These are phyloP conservation scores for Reinhardtius hippoglossoides DNA, from an alignment of 2,113 vertebrate species.

Conservation along the genomic window DNA sequence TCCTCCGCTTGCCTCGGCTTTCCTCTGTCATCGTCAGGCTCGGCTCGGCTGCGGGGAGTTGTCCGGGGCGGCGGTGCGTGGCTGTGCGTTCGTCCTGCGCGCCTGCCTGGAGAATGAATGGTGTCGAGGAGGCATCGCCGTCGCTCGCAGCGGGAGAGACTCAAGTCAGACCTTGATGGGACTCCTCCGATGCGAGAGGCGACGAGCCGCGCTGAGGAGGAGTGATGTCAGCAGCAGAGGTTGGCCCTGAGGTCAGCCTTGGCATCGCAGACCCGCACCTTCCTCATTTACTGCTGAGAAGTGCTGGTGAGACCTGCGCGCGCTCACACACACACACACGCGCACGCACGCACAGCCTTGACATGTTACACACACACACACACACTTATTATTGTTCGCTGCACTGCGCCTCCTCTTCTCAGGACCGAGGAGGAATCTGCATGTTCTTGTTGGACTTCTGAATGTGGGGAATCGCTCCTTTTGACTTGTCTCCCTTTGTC, in stretches of 20 bases:
- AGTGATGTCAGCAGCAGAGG: conserved; percentile 83
- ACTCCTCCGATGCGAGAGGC: conserved; percentile 55
- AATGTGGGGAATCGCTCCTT: too few relatives aligned
- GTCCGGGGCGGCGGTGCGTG: conserved; percentile 21
- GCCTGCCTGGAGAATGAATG: conserved; percentile 71
- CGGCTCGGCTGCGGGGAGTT: not conserved
- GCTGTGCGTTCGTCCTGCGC: conserved; percentile 57
- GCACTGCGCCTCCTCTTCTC: conserved; percentile 20
- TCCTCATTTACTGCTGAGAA: conserved; percentile 28
- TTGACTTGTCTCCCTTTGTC: not conserved
- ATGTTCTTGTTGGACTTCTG: conserved; percentile 3
- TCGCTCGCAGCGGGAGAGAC: conserved; percentile 75
- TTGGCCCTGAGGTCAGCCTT: conserved; percentile 72
- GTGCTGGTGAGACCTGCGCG: not conserved
- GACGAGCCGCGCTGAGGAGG: conserved; percentile 60
- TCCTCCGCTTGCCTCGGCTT: conserved; percentile 84
- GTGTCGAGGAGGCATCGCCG: conserved; percentile 71
- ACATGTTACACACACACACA: not conserved
- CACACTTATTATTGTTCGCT: not conserved
- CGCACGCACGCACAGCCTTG: not conserved
- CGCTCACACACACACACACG: not conserved
- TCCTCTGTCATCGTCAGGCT: conserved; percentile 80
- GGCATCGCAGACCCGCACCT: conserved; percentile 52
- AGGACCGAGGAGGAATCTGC: not conserved
- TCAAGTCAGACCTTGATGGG: conserved; percentile 62